Percentiles rank a stretch among this genome's conserved stretches.
Evolutionary conservation across 2,113 vertebrate genomes (phyloP).

Genomic region (Excalfactoria chinensis): DNA sequence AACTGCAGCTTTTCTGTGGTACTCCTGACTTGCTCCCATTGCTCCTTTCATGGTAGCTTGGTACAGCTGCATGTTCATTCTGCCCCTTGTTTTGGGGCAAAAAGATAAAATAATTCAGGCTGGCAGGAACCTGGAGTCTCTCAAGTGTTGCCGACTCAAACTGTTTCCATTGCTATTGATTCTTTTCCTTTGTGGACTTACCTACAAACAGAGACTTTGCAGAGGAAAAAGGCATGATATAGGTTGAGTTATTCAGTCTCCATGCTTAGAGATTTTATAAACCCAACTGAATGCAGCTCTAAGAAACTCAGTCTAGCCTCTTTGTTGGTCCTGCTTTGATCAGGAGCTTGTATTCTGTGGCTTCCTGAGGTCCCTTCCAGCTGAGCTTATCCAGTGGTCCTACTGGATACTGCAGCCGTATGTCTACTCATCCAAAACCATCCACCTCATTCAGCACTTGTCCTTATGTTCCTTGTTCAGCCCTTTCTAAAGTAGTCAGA

Average conservation of each 20-base stretch:
- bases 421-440: background rate
- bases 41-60: background rate
- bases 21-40: background rate
- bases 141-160: background rate
- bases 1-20: background rate
- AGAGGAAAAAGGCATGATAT: background rate
- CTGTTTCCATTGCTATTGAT: background rate
- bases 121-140: accelerated
- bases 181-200: background rate
- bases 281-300: accelerated
- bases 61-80: background rate
- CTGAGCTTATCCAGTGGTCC: background rate
- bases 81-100: background rate
- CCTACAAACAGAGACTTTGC: background rate
- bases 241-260: background rate
- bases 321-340: background rate
- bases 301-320: background rate
- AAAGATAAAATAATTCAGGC: background rate
- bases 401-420: background rate
- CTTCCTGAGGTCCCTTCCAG: background rate
- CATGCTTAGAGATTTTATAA: background rate
- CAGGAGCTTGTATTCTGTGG: background rate
- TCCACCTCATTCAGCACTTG: background rate
- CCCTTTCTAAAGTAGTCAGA: background rate
- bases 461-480: background rate